Evolutionary conservation across 2,113 vertebrate genomes (phyloP).

Genomic region (Pelmatolapia mariae): DNA sequence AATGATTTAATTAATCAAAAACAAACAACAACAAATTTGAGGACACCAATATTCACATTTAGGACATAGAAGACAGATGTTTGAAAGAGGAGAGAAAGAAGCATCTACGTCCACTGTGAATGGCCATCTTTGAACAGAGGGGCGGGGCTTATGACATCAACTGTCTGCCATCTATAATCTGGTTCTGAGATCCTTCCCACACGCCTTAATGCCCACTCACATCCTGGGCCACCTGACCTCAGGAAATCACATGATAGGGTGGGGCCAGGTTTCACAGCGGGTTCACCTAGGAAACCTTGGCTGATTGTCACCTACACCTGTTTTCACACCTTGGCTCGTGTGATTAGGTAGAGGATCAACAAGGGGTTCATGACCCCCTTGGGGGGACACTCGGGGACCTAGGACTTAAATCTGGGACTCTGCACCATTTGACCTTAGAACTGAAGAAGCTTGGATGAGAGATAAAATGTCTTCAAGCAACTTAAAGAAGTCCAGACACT

Average conservation of each 20-base stretch:
- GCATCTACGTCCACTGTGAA: background rate
- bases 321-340: background rate
- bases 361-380: background rate
- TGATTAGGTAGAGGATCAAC: background rate
- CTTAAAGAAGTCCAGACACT: background rate
- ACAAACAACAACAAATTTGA: background rate
- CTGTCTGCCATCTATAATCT: background rate
- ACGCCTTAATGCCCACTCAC: background rate
- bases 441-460: background rate
- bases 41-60: background rate
- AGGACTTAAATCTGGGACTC: background rate
- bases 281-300: background rate
- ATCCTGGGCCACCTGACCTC: background rate
- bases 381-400: background rate
- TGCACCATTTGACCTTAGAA: background rate
- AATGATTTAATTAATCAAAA: background rate
- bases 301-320: too few species aligned
- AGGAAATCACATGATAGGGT: background rate
- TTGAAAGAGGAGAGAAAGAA: background rate
- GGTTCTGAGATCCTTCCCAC: background rate
- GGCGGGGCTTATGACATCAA: background rate
- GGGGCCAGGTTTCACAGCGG: rapidly evolving
- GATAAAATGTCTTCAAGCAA: background rate
- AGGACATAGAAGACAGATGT: background rate
- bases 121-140: background rate